Conservation (phyloP, 2,888 invertebrate genomes). For the Nemurella pictetii region DNA sequence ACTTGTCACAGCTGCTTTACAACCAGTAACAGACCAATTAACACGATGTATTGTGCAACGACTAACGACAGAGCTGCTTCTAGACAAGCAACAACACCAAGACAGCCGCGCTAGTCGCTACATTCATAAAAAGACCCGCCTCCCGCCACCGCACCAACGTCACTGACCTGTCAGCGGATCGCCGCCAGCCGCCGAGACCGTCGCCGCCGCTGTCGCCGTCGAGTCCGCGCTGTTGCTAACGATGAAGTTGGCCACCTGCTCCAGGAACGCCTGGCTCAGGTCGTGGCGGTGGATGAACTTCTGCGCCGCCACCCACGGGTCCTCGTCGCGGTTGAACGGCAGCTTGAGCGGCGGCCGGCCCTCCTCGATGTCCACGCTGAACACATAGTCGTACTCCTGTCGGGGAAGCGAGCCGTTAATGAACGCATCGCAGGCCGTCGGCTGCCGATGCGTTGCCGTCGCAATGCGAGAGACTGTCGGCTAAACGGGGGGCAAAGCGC, state of each 20-base stretch:
- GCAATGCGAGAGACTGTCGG: too few relatives aligned
- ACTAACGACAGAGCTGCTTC: too few relatives aligned
- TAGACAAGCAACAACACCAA: too few relatives aligned
- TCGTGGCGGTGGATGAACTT: constrained; percentile 83
- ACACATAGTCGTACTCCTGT: constrained; percentile 90
- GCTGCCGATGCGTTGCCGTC: background rate
- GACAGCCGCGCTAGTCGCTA: too few relatives aligned
- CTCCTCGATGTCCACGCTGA: constrained; percentile 93
- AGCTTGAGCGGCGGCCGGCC: constrained; percentile 85
- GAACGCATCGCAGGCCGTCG: background rate
- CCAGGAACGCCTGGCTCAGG: constrained; percentile 83
- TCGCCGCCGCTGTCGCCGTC: constrained; percentile 42
- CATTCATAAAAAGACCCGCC: background rate
- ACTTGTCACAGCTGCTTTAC: background rate
- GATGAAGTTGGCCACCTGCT: constrained; percentile 90
- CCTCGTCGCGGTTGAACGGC: constrained; percentile 87
- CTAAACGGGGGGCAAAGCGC: too few relatives aligned
- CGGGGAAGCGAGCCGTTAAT: background rate
- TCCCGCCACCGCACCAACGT: background rate
- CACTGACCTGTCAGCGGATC: constrained; percentile 64
- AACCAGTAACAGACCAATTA: too few relatives aligned
- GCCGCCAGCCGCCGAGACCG: constrained; percentile 51
- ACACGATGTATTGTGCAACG: too few relatives aligned
- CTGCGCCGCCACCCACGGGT: constrained; percentile 92
- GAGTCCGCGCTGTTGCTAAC: constrained; percentile 68